Base-by-base conservation (phyloP, 2,797 vertebrate genomes). In the Poliocrania exsul region DNA sequence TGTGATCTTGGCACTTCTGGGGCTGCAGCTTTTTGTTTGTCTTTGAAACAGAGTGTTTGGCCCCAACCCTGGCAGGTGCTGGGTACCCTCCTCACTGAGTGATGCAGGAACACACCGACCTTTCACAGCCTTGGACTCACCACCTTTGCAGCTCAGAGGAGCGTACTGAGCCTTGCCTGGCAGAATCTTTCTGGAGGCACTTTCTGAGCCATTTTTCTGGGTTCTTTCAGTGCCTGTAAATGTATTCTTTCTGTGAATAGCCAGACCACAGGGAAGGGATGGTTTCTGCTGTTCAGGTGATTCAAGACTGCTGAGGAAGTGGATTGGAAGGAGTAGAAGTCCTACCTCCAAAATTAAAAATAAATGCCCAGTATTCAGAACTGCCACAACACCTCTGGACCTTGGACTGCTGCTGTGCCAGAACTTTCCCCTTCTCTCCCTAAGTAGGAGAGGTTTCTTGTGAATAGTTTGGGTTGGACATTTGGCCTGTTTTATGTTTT, bases 121-220 rank as follows among this genome's bases (percentile, higher is more conserved):
- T 37, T 40, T 31, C 73, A 1, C 3, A 28, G n/a, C 62, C 81
- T 24, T 33, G 50, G 46, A 13, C 73, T 53, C 24, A 6, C 24
- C 13, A 2, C 6, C 0, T 47, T 82, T 51, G 54, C 56, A n/a
- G 47, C 67, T 15, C 42, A 10, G 56, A 0, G 2, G 5, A 8
- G 33, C 9, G 10, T 11, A 6, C 57, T 50, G 70, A 42, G 17
- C 21, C 17, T 66, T 16, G 1, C 9, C 35, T 69, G 42, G 24
- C 26, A 42, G 26, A 60, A 35, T 54, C 33, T 62, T 66, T 40
- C 44, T 23, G 18, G 33, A 70, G 25, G 35, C 0, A 0, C 11
- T 61, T 71, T 69, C 64, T 40, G 18, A 72, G 50, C 18, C 8
- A 1, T 17, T 70, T 57, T 57, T 46, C 28, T 19, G 49, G 0